Base-by-base conservation (phyloP, 2,888 invertebrate genomes). In the Holacanthella duospinosa region DNA sequence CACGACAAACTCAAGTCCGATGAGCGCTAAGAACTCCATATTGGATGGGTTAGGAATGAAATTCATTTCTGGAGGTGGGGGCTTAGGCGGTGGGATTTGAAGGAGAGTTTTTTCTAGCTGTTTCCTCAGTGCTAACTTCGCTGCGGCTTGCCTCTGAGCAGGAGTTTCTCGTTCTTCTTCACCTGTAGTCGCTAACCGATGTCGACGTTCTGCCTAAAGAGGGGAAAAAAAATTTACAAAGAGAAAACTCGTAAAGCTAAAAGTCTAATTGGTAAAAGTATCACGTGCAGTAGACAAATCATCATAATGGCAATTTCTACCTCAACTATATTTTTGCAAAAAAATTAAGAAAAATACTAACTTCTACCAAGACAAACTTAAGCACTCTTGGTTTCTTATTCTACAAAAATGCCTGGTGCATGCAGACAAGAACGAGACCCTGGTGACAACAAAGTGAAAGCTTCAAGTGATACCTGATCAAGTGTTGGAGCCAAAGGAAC, bases 41-140 rank as follows among this genome's bases (percentile, higher is more conserved):
- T 96, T 96, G 76, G 91, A 91, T 4, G 96, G 93, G 78, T 96
- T 97, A 21, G 99, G 99, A 75, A 99, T 93, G 79, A 99, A 99
- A 81, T 94, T 93, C 93, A 99, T 94, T 80, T 99, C 97, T 65
- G 96, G 95, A 72, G 95, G 95, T 57, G 96, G 96, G 3, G 96
- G 95, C 78, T 97, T 97, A 36, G 99, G 97, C 26, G 95, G 94
- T 59, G 96, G 95, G 76, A 94, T 93, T 84, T 93, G 82, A 60
- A 94, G 80, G 64, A 95, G 79, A 2, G 94, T 94, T 78, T 94
- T 94, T 79, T 95, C 99, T 58, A 99, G 82, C 76, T 99, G 97
- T 76, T 96, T 96, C 61, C 97, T 83, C 65, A 99, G 82, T 2
- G 96, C 96, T 74, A 95, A 82, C 77, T 99, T 95, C 29, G 97